phyloP scores from a whole-genome alignment of 2,888 invertebrate genomes.

The Choreutis nemorana region DNA sequence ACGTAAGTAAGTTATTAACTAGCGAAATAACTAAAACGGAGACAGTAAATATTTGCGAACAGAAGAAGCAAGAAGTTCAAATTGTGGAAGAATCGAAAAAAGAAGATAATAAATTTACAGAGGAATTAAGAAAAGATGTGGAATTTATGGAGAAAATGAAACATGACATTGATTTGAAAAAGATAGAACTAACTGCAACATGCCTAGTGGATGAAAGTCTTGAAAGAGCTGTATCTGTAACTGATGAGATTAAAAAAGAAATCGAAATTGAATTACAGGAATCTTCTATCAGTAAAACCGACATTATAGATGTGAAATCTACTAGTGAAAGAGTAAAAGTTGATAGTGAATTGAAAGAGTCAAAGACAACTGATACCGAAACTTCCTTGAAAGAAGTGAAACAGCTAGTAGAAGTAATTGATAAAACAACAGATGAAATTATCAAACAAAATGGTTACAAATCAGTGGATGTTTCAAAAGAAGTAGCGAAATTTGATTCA shows the following conservation, averaged over 20 bases:
- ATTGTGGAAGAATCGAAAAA: slow-evolving; percentile 5
- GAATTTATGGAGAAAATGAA: slow-evolving; percentile 22
- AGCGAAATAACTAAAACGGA: slow-evolving; percentile 7
- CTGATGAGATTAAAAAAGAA: slow-evolving; percentile 38
- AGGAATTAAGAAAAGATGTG: slow-evolving; percentile 14
- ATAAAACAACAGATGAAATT: slow-evolving; percentile 15
- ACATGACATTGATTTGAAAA: slow-evolving; percentile 27
- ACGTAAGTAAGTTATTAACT: too few relatives aligned
- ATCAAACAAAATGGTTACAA: slow-evolving; percentile 11
- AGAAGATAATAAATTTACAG: slow-evolving; percentile 13
- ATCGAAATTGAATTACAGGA: slow-evolving; percentile 25
- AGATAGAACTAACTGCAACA: slow-evolving; percentile 37
- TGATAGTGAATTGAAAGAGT: slow-evolving; percentile 8
- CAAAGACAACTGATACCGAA: background rate
- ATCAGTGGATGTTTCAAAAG: slow-evolving; percentile 13
- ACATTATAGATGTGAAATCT: slow-evolving; percentile 2
- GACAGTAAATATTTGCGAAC: slow-evolving; percentile 11
- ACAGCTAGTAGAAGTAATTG: slow-evolving; percentile 12
- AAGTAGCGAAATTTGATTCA: slow-evolving; percentile 15
- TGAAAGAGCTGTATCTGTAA: slow-evolving; percentile 34
- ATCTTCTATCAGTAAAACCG: slow-evolving; percentile 5
- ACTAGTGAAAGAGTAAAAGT: background rate
- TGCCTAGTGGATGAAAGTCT: slow-evolving; percentile 40
- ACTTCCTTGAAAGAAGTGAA: slow-evolving; percentile 8
- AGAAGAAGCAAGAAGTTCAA: slow-evolving; percentile 10